These are phyloP conservation scores for Myotis findleyi DNA, from an alignment of 2,797 vertebrate genomes.

Conservation along the genomic window DNA sequence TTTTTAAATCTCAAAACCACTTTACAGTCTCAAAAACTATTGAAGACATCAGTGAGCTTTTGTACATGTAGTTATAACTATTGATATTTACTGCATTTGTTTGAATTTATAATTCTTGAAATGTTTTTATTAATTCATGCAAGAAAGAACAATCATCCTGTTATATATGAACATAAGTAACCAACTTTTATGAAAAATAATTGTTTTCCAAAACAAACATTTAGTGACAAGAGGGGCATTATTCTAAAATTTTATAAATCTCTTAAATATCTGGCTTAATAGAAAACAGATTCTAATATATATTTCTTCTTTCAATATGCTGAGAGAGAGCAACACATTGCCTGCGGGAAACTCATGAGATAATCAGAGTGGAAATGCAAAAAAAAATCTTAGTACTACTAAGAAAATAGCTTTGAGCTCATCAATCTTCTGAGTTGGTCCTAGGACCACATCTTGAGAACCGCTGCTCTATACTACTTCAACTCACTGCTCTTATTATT, in stretches of 20 bases:
- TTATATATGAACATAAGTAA: background rate
- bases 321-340: background rate
- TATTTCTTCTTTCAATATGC: background rate
- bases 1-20: constrained; percentile 14
- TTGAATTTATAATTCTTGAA: constrained; percentile 17
- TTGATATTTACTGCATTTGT: background rate
- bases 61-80: background rate
- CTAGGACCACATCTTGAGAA: background rate
- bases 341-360: background rate
- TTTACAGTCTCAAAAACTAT: background rate
- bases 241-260: constrained; percentile 36
- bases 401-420: background rate
- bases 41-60: background rate
- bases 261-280: constrained; percentile 1
- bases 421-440: background rate
- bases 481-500: background rate
- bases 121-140: background rate
- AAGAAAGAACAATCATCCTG: constrained; percentile 1
- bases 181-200: background rate
- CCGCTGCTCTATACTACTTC: background rate
- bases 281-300: background rate
- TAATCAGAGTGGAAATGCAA: background rate
- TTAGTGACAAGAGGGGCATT: background rate
- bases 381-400: background rate
- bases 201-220: constrained; percentile 27